A percentile compares a stretch with the other conserved stretches of the same genome.
Conservation (phyloP, 2,888 invertebrate genomes). For the Choristoneura rosaceana region DNA sequence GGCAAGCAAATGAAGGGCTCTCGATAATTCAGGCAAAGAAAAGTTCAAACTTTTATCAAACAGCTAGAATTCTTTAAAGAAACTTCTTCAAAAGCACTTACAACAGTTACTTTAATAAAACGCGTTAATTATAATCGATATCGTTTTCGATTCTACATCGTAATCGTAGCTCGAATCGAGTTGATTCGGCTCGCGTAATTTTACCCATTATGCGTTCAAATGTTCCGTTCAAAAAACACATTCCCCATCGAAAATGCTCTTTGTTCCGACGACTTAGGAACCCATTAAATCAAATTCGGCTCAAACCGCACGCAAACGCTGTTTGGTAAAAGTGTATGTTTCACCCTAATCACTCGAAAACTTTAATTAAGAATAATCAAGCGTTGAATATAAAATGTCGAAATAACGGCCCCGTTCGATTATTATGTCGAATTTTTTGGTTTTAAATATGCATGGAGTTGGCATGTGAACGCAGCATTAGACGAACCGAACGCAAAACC, state of each 20-base stretch:
- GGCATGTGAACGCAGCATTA: constrained; percentile 71
- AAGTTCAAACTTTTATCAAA: constrained; percentile 71
- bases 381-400: constrained; percentile 66
- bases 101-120: constrained; percentile 72
- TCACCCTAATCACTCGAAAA: constrained; percentile 70
- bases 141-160: constrained; percentile 69
- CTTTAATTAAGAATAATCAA: constrained; percentile 74
- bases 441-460: constrained; percentile 60
- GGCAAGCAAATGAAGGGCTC: constrained; percentile 69
- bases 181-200: constrained; percentile 75
- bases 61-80: constrained; percentile 67
- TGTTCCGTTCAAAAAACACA: constrained; percentile 60
- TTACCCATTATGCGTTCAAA: constrained; percentile 71
- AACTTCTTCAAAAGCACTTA: constrained; percentile 72
- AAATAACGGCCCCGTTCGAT: constrained; percentile 60
- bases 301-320: constrained; percentile 11
- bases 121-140: constrained; percentile 76
- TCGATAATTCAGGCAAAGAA: constrained; percentile 61
- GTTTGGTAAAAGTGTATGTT: constrained; percentile 57
- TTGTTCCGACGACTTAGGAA: constrained; percentile 56
- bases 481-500: constrained; percentile 68
- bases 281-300: constrained; percentile 29
- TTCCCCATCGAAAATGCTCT: constrained; percentile 56
- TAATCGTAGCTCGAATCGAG: constrained; percentile 74
- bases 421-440: constrained; percentile 62